Evolutionary conservation across 1,140 invertebrate genomes (phyloP), one percentile per base, ranked within the genome.

Genomic region (Pemphigus obesinymphae): DNA sequence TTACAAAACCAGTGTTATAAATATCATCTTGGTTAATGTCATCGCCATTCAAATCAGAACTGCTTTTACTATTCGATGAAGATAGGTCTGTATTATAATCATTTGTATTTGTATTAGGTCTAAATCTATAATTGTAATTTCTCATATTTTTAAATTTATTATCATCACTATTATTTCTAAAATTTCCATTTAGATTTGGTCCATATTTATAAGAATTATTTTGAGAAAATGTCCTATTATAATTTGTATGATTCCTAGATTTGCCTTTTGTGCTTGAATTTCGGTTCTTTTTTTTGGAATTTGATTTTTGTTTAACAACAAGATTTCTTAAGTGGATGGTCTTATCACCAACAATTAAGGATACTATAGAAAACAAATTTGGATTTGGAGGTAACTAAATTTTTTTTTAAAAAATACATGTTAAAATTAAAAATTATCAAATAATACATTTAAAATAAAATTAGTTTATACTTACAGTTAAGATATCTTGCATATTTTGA

Each of bases 301-400:
- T 50, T 13, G 70, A 5, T 31, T 15, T 80, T 80, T 80, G 76
- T 29, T 80, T 80, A 80, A 31, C 7, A 63, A 80, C 10, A 34
- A 80, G 48, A 7, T 13, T 58, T 80, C 55, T 80, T 43, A 80
- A 31, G 20, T 80, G 76, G 11, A 20, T 63, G 2, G 55, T 63
- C n/a, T 80, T 80, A n/a, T 80, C 26, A 0, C 7, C 23, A n/a
- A 80, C 34, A n/a, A 63, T 23, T 23, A 80, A 23, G 31, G 55
- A 61, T 80, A 80, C 20, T 2, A 31, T 23, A 11, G 76, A 43
- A 17, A 8, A 26, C 20, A 29, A 3, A 61, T 43, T 63, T 43
- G 76, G 55, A 63, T 63, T 80, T 40, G 34, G 23, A 40, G 76
- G 76, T 11, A 80, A 8, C 76, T 80, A 80, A 45, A 63, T 63